Evolutionary conservation across 2,888 invertebrate genomes (phyloP).

Genomic region (Shargacucullia verbasci): DNA sequence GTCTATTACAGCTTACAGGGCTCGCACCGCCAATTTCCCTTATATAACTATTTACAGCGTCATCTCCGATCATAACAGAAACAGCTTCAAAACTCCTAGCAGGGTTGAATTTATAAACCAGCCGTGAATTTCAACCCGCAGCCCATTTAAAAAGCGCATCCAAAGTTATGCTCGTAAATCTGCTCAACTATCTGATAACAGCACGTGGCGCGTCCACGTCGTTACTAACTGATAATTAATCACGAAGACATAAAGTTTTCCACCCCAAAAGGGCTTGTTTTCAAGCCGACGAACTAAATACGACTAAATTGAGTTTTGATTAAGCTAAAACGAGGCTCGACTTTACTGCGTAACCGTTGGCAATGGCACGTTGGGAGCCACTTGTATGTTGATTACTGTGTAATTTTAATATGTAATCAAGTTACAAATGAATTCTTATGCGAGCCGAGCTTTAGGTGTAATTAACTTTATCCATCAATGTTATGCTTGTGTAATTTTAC

Average conservation of each 20-base stretch:
- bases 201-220: slow-evolving; percentile 48
- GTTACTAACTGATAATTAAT: slow-evolving; percentile 69
- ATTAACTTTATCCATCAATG: slow-evolving; percentile 49
- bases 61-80: background rate
- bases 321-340: slow-evolving; percentile 60
- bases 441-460: slow-evolving; percentile 40
- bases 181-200: slow-evolving; percentile 51
- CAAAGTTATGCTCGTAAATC: slow-evolving; percentile 51
- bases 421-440: slow-evolving; percentile 53
- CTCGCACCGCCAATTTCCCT: slow-evolving; percentile 4
- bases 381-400: slow-evolving; percentile 56
- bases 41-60: slow-evolving; percentile 2
- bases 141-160: slow-evolving; percentile 49
- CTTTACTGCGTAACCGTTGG: slow-evolving; percentile 58
- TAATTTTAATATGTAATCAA: slow-evolving; percentile 57
- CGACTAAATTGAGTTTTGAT: slow-evolving; percentile 76
- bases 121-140: slow-evolving; percentile 13
- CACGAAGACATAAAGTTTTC: slow-evolving; percentile 71
- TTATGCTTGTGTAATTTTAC: slow-evolving; percentile 35
- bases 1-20: background rate
- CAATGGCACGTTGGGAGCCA: slow-evolving; percentile 61
- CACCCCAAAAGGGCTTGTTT: slow-evolving; percentile 68
- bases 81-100: slow-evolving; percentile 10
- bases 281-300: slow-evolving; percentile 69
- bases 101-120: slow-evolving; percentile 27